Evolutionary conservation across 2,888 invertebrate species (phyloP), one percentile per base, ranked within the genome.

Genomic region (Nysson spinosus): DNA sequence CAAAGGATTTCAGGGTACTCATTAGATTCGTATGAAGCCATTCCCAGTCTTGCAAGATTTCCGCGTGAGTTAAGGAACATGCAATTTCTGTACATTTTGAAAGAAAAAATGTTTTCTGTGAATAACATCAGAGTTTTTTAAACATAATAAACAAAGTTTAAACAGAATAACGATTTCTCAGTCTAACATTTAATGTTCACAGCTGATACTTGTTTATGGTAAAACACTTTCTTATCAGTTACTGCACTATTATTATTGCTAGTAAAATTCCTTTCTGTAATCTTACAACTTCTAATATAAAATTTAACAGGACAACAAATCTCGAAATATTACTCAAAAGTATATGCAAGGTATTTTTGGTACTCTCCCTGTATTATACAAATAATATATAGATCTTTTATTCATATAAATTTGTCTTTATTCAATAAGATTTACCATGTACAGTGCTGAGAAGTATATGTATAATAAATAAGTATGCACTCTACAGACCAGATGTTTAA

Each of bases 11-110:
- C 32, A 98, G 89, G 2, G 95, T 96, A 56, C 92, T 92, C 81
- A 95, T 92, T 1, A 99, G 90, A 90, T 98, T 94, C 50, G 92
- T 90, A 79, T 95, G 93, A 9, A 99, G 88, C 97, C 98, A 99
- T 83, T 95, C 93, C 99, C 98, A 99, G 87, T 99, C 95, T 83
- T 93, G 91, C 17, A 93, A 88, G 55, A 98, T 98, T 84, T 99
- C 98, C 78, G 92, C 91, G 77, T 92, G 92, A 2, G 95, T 95
- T 79, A 96, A 90, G 7, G 96, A 95, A 83, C 95, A 94, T 5
- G 99, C 95, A 79, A 99, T 92, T 82, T 94, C 98, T 98, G 85
- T 22, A 72, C 71, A 16, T 22, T 6, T 46, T 12, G 26, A 0
- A 14, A 50, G 49, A 46, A 35, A 4, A 37, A 19, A 24, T 12